Evolutionary conservation across 2,797 vertebrate species (phyloP).

Genomic region (Sebastes jordani): DNA sequence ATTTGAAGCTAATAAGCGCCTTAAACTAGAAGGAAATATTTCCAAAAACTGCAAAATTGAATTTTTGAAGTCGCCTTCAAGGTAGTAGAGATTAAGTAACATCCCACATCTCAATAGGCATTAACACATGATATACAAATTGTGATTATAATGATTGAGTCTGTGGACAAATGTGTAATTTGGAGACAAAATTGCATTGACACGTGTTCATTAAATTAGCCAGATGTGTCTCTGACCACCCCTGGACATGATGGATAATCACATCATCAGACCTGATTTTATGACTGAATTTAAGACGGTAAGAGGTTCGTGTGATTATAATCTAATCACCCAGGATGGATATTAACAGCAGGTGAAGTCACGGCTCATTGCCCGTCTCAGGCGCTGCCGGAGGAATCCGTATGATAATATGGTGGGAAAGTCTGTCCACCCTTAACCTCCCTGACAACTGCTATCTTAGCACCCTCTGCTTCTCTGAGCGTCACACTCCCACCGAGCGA

Average conservation of each 20-base stretch:
- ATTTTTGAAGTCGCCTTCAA: not conserved
- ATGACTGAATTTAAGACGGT: not conserved
- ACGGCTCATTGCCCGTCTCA: not conserved
- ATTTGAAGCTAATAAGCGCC: not conserved
- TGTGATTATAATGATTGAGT: no score
- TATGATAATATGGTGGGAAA: conserved; percentile 31
- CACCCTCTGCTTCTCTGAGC: conserved; percentile 51
- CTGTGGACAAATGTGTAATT: not conserved
- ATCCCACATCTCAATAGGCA: not conserved
- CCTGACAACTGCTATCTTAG: conserved; percentile 61
- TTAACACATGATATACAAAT: not conserved
- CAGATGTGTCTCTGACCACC: not conserved
- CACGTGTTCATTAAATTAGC: not conserved
- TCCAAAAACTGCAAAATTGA: not conserved
- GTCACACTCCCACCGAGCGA: conserved; percentile 51
- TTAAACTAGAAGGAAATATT: not conserved
- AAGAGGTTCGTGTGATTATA: conserved; percentile 2
- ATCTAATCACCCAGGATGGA: not conserved
- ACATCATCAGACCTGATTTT: not conserved
- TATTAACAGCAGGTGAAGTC: conserved; percentile 9
- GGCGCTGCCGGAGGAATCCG: not conserved
- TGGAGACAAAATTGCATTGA: not conserved
- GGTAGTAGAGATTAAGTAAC: not conserved
- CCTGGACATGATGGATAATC: not conserved
- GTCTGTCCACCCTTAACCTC: conserved; percentile 50